Base-by-base conservation (phyloP, 2,113 vertebrate genomes). In the Epinephelus cyanopodus region DNA sequence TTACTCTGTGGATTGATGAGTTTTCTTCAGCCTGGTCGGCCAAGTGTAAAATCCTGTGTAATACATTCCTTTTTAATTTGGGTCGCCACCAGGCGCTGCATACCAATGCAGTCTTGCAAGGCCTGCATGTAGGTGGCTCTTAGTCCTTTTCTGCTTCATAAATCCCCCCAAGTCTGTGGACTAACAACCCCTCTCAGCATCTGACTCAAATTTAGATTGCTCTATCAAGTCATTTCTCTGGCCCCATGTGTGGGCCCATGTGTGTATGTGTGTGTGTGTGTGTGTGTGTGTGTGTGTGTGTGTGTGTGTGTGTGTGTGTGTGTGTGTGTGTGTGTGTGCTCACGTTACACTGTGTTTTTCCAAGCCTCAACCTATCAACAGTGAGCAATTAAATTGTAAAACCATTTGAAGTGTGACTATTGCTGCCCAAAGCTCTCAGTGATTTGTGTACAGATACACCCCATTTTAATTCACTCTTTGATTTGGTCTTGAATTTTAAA, bases 51-150 rank as follows among this genome's bases (percentile, higher is more conserved):
- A 90, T 90, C 78, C 87, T 60, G 68, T 90, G 82, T 90, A 89
- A 90, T 82, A 92, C 84, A 90, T 86, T 87, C 84, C 68, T 74
- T 88, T 90, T 92, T 91, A 83, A 92, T 91, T 91, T 90, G 83
- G 68, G 78, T 67, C 14, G 50, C 79, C 45, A 64, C 39, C 45
- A 75, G 75, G 45, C 8, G 5, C 76, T 83, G 90, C 84, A 92
- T 90, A 88, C 85, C 62, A 92, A 93, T 88, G 67, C 25, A 18
- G 15, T 18, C 37, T 74, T 29, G 29, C 63, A 77, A 71, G 54
- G 65, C 68, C 52, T 74, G 37, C 6, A n/a, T 63, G 62, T 45
- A 29, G 65, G 61, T 29, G 39, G 57, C 15, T 37, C 17, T 72
- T 48, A 27, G 27, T 68, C 19, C 57, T 65, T 76, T 80, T 77